phyloP scores from a whole-genome alignment of 2,888 invertebrate genomes.

The Nysson spinosus region DNA sequence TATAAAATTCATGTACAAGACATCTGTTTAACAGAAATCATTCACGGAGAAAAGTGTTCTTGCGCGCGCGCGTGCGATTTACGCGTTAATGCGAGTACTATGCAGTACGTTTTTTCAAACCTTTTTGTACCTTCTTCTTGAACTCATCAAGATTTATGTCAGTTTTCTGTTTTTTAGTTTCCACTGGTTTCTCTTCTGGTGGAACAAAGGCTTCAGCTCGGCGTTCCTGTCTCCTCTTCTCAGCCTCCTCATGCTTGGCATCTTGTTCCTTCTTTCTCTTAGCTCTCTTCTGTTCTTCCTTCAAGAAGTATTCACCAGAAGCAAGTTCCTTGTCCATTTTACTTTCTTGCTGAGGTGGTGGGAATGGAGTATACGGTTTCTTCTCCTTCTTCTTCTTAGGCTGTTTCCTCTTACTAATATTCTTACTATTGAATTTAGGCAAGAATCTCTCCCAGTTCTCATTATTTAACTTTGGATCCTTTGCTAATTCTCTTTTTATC shows the following conservation, averaged over 20 bases:
- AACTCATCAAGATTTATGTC: slow-evolving; percentile 84
- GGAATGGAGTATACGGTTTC: slow-evolving; percentile 98
- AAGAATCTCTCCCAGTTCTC: slow-evolving; percentile 98
- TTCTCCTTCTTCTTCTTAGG: slow-evolving; percentile 93
- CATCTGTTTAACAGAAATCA: slow-evolving; percentile 1
- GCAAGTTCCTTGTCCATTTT: slow-evolving; percentile 96
- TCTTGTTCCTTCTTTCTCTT: slow-evolving; percentile 86
- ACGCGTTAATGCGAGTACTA: neutral
- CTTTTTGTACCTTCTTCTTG: slow-evolving; percentile 87
- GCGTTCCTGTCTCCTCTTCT: slow-evolving; percentile 86
- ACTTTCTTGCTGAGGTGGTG: slow-evolving; percentile 94
- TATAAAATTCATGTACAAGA: slow-evolving; percentile 21
- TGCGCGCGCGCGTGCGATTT: neutral
- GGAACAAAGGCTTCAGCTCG: slow-evolving; percentile 90
- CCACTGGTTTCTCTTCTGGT: slow-evolving; percentile 82
- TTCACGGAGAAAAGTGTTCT: neutral
- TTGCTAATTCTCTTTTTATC: slow-evolving; percentile 97
- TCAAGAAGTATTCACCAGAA: slow-evolving; percentile 98
- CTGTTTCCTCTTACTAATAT: slow-evolving; percentile 91
- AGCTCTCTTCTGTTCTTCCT: slow-evolving; percentile 87
- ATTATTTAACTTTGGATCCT: slow-evolving; percentile 93
- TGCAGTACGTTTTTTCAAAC: slow-evolving; percentile 61
- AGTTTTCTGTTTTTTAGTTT: slow-evolving; percentile 66
- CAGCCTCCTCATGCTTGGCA: slow-evolving; percentile 87
- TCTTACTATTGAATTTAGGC: slow-evolving; percentile 95